A percentile compares a stretch with the other conserved stretches of the same genome.
Conservation (phyloP, 2,113 vertebrate species). For the Platichthys flesus region DNA sequence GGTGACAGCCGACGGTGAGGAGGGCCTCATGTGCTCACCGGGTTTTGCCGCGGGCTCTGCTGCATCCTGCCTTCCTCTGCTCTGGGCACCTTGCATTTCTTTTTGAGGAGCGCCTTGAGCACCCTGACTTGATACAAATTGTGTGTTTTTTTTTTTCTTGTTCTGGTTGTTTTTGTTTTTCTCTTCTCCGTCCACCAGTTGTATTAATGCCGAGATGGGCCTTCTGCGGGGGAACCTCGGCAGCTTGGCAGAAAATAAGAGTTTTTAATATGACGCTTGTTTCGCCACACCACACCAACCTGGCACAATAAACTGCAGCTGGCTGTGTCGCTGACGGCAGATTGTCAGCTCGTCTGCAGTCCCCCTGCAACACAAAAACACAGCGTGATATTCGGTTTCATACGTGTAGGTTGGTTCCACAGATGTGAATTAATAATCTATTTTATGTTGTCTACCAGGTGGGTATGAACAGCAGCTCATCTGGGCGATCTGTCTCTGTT, state of each 20-base stretch:
- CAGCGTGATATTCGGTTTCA: conserved; percentile 7
- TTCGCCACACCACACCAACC: conserved; percentile 40
- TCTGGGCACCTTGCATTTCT: conserved; percentile 45
- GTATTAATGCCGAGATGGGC: conserved; percentile 22
- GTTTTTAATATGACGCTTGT: conserved; percentile 37
- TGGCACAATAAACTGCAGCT: conserved; percentile 59
- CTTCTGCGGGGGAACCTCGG: conserved; percentile 3
- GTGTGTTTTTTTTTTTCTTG: not conserved
- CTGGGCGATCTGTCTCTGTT: conserved; percentile 27
- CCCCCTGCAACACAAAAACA: conserved; percentile 60
- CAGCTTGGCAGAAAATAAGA: conserved; percentile 28
- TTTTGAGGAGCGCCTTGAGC: conserved; percentile 46
- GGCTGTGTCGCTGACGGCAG: conserved; percentile 56
- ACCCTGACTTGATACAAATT: conserved; percentile 29
- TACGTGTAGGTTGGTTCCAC: conserved; percentile 12
- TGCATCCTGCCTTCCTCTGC: conserved; percentile 33
- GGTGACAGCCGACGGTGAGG: conserved; percentile 5
- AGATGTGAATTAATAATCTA: conserved; percentile 25
- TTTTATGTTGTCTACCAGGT: not conserved
- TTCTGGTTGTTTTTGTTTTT: conserved; percentile 35
- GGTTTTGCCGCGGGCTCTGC: conserved; percentile 23
- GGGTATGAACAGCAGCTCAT: conserved; percentile 14
- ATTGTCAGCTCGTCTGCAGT: conserved; percentile 39
- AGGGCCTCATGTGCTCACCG: conserved; percentile 21
- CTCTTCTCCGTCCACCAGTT: conserved; percentile 16